Conservation (phyloP, 2,113 vertebrate species). For the Poeciliopsis occidentalis region DNA sequence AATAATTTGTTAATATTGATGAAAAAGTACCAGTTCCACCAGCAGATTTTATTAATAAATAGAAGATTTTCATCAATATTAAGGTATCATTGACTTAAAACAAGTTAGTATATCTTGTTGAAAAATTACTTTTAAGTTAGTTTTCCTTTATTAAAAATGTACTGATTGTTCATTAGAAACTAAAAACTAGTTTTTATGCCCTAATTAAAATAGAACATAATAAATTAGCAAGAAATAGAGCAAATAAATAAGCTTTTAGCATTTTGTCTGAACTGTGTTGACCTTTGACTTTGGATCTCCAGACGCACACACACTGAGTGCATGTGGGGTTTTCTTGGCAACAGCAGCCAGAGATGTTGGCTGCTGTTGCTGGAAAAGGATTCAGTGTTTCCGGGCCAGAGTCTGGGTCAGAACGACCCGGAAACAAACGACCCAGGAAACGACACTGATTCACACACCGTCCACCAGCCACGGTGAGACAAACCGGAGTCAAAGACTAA, state of each 20-base stretch:
- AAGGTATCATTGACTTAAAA: too few species aligned
- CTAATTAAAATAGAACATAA: not conserved
- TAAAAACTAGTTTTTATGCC: too few species aligned
- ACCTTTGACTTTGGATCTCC: conserved; percentile 47
- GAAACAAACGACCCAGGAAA: not conserved
- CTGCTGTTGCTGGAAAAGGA: conserved; percentile 48
- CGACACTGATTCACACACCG: conserved; percentile 12
- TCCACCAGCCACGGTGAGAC: conserved; percentile 31
- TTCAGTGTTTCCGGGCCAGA: conserved; percentile 52
- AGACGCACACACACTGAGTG: conserved; percentile 27
- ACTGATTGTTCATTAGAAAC: too few species aligned
- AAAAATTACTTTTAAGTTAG: too few species aligned
- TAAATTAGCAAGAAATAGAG: conserved; percentile 2
- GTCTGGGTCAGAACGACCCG: conserved; percentile 1
- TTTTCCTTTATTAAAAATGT: too few species aligned
- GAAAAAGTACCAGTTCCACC: too few species aligned
- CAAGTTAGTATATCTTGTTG: too few species aligned
- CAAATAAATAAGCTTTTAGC: conserved; percentile 10
- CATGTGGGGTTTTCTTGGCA: conserved; percentile 28
- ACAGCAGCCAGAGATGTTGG: not conserved
- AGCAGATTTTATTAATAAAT: too few species aligned
- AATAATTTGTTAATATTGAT: too few species aligned
- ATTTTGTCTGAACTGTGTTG: conserved; percentile 46
- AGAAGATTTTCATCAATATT: too few species aligned
- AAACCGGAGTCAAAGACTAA: not conserved